These are phyloP conservation scores for Stictocephala bisonia DNA, from an alignment of 2,888 invertebrate genomes.

Conservation along the genomic window DNA sequence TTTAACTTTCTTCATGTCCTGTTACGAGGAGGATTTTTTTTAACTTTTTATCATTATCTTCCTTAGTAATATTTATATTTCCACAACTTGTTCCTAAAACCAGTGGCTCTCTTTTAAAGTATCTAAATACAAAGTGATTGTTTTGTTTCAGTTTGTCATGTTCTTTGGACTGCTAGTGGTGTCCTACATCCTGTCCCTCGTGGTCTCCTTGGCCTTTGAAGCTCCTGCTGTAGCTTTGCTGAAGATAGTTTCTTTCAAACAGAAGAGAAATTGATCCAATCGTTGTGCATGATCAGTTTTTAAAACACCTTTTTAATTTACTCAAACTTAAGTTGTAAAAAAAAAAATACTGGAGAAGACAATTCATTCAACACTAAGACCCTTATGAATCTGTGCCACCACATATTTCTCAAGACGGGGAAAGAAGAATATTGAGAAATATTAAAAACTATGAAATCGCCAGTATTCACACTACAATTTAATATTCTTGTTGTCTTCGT, in stretches of 20 bases:
- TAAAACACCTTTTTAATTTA: background rate
- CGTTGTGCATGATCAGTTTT: background rate
- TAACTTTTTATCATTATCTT: no score
- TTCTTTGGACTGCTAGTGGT: constrained; percentile 86
- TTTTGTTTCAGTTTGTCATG: constrained; percentile 72
- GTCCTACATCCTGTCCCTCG: constrained; percentile 81
- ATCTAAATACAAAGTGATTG: background rate
- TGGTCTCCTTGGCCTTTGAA: constrained; percentile 85
- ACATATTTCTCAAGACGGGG: background rate
- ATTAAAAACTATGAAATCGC: no score
- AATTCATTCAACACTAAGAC: no score
- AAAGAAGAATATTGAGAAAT: no score
- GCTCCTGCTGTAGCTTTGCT: constrained; percentile 88
- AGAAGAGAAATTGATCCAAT: constrained; percentile 11
- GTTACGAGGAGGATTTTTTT: no score
- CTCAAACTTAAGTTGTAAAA: background rate
- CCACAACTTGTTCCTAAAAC: background rate
- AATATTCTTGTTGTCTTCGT: background rate
- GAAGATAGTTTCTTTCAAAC: constrained; percentile 56
- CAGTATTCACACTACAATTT: background rate
- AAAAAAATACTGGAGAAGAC: no score
- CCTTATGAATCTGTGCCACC: no score
- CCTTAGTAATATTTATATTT: background rate
- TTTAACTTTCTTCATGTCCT: no score
- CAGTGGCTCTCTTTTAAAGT: background rate